Conservation (phyloP, 2,888 invertebrate species). For the Harpalus rubripes region DNA sequence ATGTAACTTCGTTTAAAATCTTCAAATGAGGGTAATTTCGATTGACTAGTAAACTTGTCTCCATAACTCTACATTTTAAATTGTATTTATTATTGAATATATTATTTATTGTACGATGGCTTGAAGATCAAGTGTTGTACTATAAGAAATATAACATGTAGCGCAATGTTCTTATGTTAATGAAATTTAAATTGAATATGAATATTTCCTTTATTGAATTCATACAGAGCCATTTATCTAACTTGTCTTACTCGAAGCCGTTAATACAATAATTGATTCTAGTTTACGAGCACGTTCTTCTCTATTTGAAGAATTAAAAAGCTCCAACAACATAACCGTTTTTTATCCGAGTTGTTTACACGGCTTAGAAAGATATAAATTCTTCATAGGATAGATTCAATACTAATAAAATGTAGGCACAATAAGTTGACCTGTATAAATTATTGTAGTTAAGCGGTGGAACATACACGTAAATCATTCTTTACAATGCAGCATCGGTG, state of each 20-base stretch:
- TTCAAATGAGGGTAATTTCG: no score
- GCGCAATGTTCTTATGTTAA: constrained; percentile 10
- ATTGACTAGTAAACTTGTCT: no score
- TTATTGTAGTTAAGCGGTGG: constrained; percentile 25
- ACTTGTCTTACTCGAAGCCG: neutral
- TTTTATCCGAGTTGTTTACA: constrained; percentile 29
- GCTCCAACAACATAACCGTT: constrained; percentile 17
- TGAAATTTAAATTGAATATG: constrained; percentile 41
- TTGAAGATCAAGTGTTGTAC: neutral
- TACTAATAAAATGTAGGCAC: constrained; percentile 55
- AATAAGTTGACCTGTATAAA: constrained; percentile 55
- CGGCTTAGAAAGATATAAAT: constrained; percentile 28
- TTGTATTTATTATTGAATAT: no score
- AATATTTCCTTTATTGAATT: constrained; percentile 27
- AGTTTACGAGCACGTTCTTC: constrained; percentile 26
- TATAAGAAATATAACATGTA: neutral
- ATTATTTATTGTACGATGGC: neutral
- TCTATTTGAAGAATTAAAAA: constrained; percentile 10
- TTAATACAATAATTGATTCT: constrained; percentile 49
- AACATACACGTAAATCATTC: constrained; percentile 50
- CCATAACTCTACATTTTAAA: no score
- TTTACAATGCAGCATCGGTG: constrained; percentile 37
- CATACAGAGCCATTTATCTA: constrained; percentile 25
- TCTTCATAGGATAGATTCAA: constrained; percentile 42
- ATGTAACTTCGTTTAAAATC: no score